Evolutionary conservation across 2,113 vertebrate genomes (phyloP).

Genomic region (Laticauda colubrina): DNA sequence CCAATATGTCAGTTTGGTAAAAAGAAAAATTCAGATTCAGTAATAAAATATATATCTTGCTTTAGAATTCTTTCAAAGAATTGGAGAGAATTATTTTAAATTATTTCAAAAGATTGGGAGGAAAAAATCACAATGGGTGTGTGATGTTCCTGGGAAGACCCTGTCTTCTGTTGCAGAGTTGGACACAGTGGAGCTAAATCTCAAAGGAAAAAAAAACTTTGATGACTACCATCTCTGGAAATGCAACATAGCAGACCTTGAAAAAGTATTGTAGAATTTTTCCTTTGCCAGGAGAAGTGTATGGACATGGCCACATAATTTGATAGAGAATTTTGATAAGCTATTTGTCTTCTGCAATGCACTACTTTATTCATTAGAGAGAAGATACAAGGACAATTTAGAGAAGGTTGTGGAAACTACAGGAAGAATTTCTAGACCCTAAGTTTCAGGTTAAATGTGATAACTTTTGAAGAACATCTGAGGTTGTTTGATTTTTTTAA

Average conservation of each 20-base stretch:
- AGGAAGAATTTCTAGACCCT: not conserved
- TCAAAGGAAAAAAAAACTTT: not conserved
- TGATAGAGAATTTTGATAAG: not conserved
- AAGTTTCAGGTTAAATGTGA: not conserved
- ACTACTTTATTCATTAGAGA: not conserved
- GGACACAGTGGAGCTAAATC: not conserved
- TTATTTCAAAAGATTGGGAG: not conserved
- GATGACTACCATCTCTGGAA: not conserved
- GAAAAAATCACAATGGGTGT: not conserved
- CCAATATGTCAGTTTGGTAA: not conserved
- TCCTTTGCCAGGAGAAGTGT: not conserved
- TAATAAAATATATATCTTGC: not conserved
- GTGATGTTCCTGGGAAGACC: not conserved
- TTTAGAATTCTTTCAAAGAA: not conserved
- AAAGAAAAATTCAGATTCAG: not conserved
- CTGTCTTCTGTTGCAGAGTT: not conserved
- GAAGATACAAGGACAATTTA: not conserved
- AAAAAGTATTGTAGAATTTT: not conserved
- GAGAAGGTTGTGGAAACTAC: not conserved
- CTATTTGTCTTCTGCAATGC: not conserved
- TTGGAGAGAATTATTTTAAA: not conserved
- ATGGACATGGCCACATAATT: not conserved
- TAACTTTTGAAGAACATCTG: not conserved
- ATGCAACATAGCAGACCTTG: not conserved
- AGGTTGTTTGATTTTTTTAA: not conserved